Evolutionary conservation across 2,797 vertebrate species (phyloP), one percentile per base, ranked within the genome.

Genomic region (Cuniculus paca): DNA sequence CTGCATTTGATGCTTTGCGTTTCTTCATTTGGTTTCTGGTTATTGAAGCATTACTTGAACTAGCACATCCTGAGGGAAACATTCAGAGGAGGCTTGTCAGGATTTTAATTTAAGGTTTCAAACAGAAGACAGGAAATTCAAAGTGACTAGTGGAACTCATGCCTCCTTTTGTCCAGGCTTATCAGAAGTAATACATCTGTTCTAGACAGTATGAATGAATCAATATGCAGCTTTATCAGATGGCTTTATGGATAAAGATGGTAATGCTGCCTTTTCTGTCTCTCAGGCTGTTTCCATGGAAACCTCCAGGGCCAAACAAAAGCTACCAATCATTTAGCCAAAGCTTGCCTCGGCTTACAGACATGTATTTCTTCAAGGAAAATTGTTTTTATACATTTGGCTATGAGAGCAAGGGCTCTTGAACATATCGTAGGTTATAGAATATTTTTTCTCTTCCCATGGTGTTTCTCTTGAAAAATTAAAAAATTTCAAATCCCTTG

Each of bases 71-170:
- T 97, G 92, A 98, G 95, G 0, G 94, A 80, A 91, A 96, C 97
- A 78, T 93, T 97, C 88, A 79, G 70, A 92, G 81, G n/a, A 92
- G 94, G 90, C 97, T 97, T 97, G 94, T 96, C 91, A 79, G 82
- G 83, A 97, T 98, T 98, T 95, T 98, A 98, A 98, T 95, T 60
- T 96, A 98, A 96, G 75, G 82, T 98, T 98, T 98, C 97, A 98
- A 93, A 95, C 93, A 96, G 90, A 96, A 85, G 45, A 74, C 48
- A 87, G 39, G 77, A 92, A 75, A 95, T 96, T 86, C 39, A 48
- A 74, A 82, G 58, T 98, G 95, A 95, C 86, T 75, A 92, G 94
- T 75, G 91, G 61, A 77, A 91, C 48, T 88, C 60, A 28, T 74
- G 39, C 52, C 58, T 97, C 39, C 88, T 48, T 95, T 90, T 96